Conservation (phyloP, 2,797 vertebrate genomes). For the Pseudochromis fuscus region DNA sequence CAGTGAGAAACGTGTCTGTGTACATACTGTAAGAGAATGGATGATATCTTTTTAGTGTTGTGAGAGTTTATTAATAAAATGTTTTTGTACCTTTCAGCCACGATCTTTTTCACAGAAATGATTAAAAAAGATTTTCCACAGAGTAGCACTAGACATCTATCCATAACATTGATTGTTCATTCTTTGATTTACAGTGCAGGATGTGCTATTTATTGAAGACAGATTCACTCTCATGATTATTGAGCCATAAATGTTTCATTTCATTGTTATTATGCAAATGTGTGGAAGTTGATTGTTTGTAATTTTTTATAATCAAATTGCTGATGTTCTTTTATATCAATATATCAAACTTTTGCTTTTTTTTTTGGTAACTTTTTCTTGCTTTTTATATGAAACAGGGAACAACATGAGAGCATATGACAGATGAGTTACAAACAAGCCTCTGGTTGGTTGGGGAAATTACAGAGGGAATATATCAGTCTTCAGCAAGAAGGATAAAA, state of each 20-base stretch:
- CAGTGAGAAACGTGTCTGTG: slow-evolving; percentile 40
- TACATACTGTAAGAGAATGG: slow-evolving; percentile 63
- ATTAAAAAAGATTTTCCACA: background rate
- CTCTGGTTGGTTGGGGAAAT: background rate
- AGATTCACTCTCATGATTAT: slow-evolving; percentile 4
- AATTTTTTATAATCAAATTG: slow-evolving; percentile 7
- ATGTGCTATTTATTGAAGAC: slow-evolving; percentile 12
- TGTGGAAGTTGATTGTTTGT: slow-evolving; percentile 11
- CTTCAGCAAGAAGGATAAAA: background rate
- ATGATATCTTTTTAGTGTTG: slow-evolving; percentile 53
- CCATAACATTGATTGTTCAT: background rate
- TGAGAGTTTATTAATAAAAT: slow-evolving; percentile 54
- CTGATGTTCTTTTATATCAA: slow-evolving; percentile 38
- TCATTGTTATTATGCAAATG: slow-evolving; percentile 32
- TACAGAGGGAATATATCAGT: background rate
- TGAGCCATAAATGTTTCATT: slow-evolving; percentile 19
- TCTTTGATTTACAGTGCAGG: slow-evolving; percentile 3
- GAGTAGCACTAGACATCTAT: background rate
- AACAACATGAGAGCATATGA: background rate
- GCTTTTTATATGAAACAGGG: slow-evolving; percentile 4
- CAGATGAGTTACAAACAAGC: background rate
- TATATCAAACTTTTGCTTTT: slow-evolving; percentile 17
- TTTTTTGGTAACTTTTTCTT: background rate
- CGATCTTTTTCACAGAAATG: background rate
- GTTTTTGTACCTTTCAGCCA: slow-evolving; percentile 56